Evolutionary conservation across 2,888 invertebrate species (phyloP).

Genomic region (Lymantria dispar): DNA sequence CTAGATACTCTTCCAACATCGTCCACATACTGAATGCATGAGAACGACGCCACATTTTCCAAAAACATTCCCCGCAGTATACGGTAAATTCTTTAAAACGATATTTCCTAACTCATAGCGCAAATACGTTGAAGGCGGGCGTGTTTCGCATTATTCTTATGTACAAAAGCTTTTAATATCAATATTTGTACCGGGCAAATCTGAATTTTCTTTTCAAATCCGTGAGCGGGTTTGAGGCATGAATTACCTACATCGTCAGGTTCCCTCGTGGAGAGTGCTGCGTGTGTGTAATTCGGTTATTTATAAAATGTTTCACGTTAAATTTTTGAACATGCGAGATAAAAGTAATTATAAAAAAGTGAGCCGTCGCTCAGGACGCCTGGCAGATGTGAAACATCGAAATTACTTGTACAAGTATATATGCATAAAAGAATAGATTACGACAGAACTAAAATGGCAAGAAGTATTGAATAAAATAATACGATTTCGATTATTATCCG

Average conservation of each 20-base stretch:
- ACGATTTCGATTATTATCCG: too few relatives aligned
- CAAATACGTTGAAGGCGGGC: constrained; percentile 15
- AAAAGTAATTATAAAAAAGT: too few relatives aligned
- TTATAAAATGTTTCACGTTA: too few relatives aligned
- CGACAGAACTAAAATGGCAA: too few relatives aligned
- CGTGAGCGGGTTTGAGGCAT: constrained; percentile 14
- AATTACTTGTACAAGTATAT: too few relatives aligned
- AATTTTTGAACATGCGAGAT: too few relatives aligned
- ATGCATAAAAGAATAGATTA: too few relatives aligned
- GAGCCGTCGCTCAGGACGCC: too few relatives aligned
- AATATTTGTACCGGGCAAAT: constrained; percentile 27
- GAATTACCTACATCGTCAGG: constrained; percentile 13
- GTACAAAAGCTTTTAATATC: constrained; percentile 34
- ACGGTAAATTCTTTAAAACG: constrained; percentile 15
- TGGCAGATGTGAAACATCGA: too few relatives aligned
- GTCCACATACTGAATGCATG: constrained; percentile 11
- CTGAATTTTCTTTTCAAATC: constrained; percentile 22
- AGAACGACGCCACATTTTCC: constrained; percentile 11
- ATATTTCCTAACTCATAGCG: constrained; percentile 19
- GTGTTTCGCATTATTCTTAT: constrained; percentile 28
- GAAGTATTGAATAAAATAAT: too few relatives aligned
- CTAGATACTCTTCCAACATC: background rate
- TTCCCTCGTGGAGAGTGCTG: background rate
- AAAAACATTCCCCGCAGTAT: constrained; percentile 14
- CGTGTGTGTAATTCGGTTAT: too few relatives aligned